Conservation (phyloP, 1,140 invertebrate genomes). For the Geopemphigus sp. region DNA sequence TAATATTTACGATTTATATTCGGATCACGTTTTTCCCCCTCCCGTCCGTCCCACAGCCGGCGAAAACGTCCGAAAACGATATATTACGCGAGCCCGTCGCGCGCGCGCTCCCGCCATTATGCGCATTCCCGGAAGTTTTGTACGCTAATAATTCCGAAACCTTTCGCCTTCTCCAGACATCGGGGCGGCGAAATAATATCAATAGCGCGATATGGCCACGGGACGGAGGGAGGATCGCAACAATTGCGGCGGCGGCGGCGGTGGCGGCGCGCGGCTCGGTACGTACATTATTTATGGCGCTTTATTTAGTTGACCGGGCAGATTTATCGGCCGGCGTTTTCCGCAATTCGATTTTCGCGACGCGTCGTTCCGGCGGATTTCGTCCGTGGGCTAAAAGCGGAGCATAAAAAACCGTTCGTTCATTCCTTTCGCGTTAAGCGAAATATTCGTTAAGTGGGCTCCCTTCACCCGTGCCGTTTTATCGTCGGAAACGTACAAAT, state of each 20-base stretch:
- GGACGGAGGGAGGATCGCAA: not conserved
- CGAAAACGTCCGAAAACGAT: conserved; percentile 49
- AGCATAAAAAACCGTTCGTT: too few species aligned
- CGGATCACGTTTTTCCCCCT: conserved; percentile 39
- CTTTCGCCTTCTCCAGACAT: conserved; percentile 5
- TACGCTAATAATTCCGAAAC: conserved; percentile 46
- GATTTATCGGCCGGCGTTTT: not conserved
- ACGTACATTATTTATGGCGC: not conserved
- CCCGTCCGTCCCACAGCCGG: too few species aligned
- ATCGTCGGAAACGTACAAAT: too few species aligned
- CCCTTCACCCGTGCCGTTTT: too few species aligned
- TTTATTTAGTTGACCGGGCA: not conserved
- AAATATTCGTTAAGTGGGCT: too few species aligned
- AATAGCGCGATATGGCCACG: not conserved
- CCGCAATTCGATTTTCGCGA: too few species aligned
- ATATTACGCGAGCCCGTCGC: conserved; percentile 33
- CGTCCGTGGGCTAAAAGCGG: too few species aligned
- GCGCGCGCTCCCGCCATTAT: not conserved
- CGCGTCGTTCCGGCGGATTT: too few species aligned
- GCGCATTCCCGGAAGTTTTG: conserved; percentile 35
- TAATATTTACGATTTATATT: conserved; percentile 46
- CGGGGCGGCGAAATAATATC: conserved; percentile 22
- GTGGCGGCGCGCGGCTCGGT: too few species aligned
- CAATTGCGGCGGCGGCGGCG: too few species aligned
- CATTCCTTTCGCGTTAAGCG: too few species aligned